Evolutionary conservation across 2,888 invertebrate species (phyloP).

Genomic region (Macaria notata): DNA sequence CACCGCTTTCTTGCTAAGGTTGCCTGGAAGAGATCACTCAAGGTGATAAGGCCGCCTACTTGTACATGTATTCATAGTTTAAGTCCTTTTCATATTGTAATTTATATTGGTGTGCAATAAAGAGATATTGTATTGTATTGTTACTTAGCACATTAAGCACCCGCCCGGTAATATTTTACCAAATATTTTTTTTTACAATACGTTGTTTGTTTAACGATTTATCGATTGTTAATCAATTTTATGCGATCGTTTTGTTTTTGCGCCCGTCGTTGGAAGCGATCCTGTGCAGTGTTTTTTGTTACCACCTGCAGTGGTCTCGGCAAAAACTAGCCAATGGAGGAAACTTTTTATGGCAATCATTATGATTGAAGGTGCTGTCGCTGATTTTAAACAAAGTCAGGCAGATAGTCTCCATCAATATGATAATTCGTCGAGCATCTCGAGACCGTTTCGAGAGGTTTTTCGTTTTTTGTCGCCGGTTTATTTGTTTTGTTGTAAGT

Average conservation of each 20-base stretch:
- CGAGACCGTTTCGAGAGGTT: slow-evolving; percentile 56
- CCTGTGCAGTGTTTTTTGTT: slow-evolving; percentile 48
- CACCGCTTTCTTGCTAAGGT: too few relatives aligned
- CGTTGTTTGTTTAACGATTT: slow-evolving; percentile 23
- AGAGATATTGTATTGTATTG: too few relatives aligned
- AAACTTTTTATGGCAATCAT: slow-evolving; percentile 64
- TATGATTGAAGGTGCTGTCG: slow-evolving; percentile 79
- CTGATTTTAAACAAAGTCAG: slow-evolving; percentile 79
- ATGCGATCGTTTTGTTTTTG: slow-evolving; percentile 33
- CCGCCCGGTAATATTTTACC: too few relatives aligned
- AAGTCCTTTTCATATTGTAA: too few relatives aligned
- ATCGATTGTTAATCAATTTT: slow-evolving; percentile 31
- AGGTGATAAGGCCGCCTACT: too few relatives aligned
- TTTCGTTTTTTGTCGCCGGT: slow-evolving; percentile 77
- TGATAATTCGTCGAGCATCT: slow-evolving; percentile 70
- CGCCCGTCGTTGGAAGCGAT: slow-evolving; percentile 27
- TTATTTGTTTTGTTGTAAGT: slow-evolving; percentile 78
- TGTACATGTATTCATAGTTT: too few relatives aligned
- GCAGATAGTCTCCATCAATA: slow-evolving; percentile 77
- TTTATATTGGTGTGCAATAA: too few relatives aligned
- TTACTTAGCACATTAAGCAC: too few relatives aligned
- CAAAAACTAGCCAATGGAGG: slow-evolving; percentile 67
- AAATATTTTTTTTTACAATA: neutral
- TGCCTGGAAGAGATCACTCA: too few relatives aligned
- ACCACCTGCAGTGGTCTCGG: slow-evolving; percentile 64